A percentile compares a stretch with the other conserved stretches of the same genome.
Conservation (phyloP, 2,888 invertebrate genomes). For the Steinernema hermaphroditum region DNA sequence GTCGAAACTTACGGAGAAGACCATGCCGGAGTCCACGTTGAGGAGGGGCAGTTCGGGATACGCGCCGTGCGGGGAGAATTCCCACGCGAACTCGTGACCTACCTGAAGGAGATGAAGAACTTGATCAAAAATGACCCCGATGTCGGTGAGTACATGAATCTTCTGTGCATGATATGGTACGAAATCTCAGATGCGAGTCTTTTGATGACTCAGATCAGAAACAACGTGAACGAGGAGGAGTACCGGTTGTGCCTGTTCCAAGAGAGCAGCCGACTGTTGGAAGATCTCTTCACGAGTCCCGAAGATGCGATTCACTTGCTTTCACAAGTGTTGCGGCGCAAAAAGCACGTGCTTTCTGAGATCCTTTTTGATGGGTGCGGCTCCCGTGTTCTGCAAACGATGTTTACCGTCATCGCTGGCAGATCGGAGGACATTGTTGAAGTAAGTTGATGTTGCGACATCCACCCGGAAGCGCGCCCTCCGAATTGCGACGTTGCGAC, state of each 20-base stretch:
- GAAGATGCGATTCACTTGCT: background rate
- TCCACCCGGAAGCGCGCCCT: too few relatives aligned
- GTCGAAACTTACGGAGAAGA: slow-evolving; percentile 12
- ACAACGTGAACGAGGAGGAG: slow-evolving; percentile 6
- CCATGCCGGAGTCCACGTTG: background rate
- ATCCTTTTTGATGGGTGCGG: slow-evolving; percentile 10
- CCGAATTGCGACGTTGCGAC: too few relatives aligned
- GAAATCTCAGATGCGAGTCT: background rate
- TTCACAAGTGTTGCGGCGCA: background rate
- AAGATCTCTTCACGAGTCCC: background rate
- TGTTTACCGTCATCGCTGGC: background rate
- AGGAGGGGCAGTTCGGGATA: background rate
- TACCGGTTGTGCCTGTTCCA: slow-evolving; percentile 8
- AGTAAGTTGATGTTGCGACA: background rate
- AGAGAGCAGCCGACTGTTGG: slow-evolving; percentile 8
- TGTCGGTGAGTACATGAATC: background rate
- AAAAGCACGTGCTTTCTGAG: slow-evolving; percentile 8
- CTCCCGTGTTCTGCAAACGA: background rate
- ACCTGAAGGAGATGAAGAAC: slow-evolving; percentile 14
- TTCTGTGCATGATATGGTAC: too few relatives aligned
- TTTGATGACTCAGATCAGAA: slow-evolving; percentile 7
- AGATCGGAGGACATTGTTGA: background rate
- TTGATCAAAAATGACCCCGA: slow-evolving; percentile 11
- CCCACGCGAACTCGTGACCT: background rate
- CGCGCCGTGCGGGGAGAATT: slow-evolving; percentile 5